Base-by-base conservation (phyloP, 2,797 vertebrate genomes). In the Bovichtus variegatus region DNA sequence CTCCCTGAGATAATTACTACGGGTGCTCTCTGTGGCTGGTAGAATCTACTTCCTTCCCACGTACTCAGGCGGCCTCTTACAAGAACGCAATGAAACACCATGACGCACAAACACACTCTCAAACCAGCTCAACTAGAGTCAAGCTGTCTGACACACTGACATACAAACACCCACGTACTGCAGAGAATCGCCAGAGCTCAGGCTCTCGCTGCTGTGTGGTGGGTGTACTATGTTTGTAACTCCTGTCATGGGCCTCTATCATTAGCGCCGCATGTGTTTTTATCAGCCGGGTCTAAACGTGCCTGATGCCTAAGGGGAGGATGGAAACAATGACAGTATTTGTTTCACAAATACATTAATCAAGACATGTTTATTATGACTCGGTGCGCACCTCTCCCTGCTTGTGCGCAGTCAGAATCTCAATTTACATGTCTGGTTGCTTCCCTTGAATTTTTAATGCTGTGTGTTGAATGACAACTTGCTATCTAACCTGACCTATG, bases 131-230 rank as follows among this genome's bases (percentile, higher is more conserved):
- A 50, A 81, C 76, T 61, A 74, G 83, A 92, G 90, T 85, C 82
- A 70, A 86, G 82, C 89, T 84, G 90, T 93, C 90, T 92, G 91
- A 92, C 87, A 90, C 86, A 82, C 80, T 88, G 89, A 90, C 92
- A 92, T 77, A 93, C 82, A 93, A 87, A 89, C 88, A 81, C 90
- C 92, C 93, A 91, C 91, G 38, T 81, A 43, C 76, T 77, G 89
- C 78, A 74, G 82, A 77, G 67, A 78, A 82, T 80, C 63, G 76
- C 78, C 92, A 77, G 76, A 57, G 84, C 72, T 63, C 65, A n/a
- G 85, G 72, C 71, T 89, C 73, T 53, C 4, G 53, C 87, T 57
- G 74, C 86, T 68, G 87, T 49, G 85, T 64, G 83, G 90, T 88
- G 91, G 90, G 91, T 88, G 88, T 87, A 79, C 84, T 89, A 76